Evolutionary conservation across 2,797 vertebrate genomes (phyloP), one percentile per base, ranked within the genome.

Genomic region (Microctenopoma stevenorrisi): DNA sequence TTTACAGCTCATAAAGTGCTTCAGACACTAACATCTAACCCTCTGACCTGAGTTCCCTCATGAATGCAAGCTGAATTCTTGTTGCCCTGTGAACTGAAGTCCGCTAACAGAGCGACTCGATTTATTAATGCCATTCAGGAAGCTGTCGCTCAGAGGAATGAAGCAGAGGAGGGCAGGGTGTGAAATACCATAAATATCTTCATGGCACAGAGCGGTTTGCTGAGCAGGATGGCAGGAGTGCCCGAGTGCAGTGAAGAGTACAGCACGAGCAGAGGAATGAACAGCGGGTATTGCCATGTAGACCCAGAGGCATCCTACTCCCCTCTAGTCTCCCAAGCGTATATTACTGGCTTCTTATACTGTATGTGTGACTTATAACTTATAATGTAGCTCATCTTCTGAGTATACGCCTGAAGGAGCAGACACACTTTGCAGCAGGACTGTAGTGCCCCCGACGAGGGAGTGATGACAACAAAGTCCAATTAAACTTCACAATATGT

Each of bases 41-140:
- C 14, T 72, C 43, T 79, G 76, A 85, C 76, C 74, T 2, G 7
- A 43, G 73, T 54, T 74, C 56, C 35, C 28, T 74, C 22, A 68
- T 77, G 54, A 78, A 76, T 74, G 73, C 61, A 14, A 37, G 53
- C 56, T 46, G 68, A 63, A 65, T 55, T 65, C 60, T 52, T 65
- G 58, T 71, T 78, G 59, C 76, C 58, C 79, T 67, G 80, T 85
- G 71, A 81, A 58, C 64, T 71, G 70, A 68, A 84, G 82, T 75
- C 65, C 4, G 69, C 82, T 68, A 84, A 78, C 74, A 37, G 83
- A 64, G 72, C 28, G 18, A 61, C 68, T 84, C 76, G 68, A 68
- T 86, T 89, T 88, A 90, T 93, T 94, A 91, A 85, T 83, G 76
- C 78, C 86, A 89, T 92, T 88, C 87, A 74, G 68, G 74, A 77